Evolutionary conservation across 2,797 vertebrate species (phyloP), one percentile per base, ranked within the genome.

Genomic region (Coregonus suidteri): DNA sequence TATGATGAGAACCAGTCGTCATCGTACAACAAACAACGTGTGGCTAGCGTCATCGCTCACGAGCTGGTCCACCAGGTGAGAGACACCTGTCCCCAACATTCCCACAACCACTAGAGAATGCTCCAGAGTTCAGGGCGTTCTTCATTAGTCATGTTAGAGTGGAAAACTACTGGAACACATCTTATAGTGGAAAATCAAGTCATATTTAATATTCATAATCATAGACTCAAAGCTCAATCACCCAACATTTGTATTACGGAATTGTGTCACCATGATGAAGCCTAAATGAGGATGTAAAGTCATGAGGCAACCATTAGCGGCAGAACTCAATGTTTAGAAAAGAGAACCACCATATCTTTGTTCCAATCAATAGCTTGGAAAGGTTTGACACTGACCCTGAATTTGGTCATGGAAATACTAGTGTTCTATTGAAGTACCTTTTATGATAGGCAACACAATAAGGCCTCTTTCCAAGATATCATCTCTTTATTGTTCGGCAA

Each of bases 21-120:
- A 9, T 95, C 96, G 1, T 90, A 90, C 82, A 99, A 99, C 91
- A 92, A 97, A 80, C 96, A 97, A 86, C 92, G 94, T 73, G 98
- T 99, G 83, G 98, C 97, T 66, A 88, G 90, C 74, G 97, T 99
- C 75, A 83, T 99, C 51, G 91, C 97, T 41, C 98, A 99, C 13
- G 98, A 99, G 81, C 95, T 99, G 0, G 97, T 98, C 53, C 65
- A 76, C 51, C 65, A 75, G 74, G 74, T 75, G 25, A 25, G 64
- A 52, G 7, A 75, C 6, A n/a, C 25, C 7, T 20, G 5, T 52
- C 18, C 37, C 41, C 9, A 47, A 25, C 5, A 71, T 52, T 20
- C 9, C 41, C 41, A 7, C 3, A 25, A 62, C 59, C 41, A 47
- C 20, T 20, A 6, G 11, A 25, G 59, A 3, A 64, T 11, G 1